Evolutionary conservation across 2,797 vertebrate species (phyloP).

Genomic region (Glyptemys insculpta): DNA sequence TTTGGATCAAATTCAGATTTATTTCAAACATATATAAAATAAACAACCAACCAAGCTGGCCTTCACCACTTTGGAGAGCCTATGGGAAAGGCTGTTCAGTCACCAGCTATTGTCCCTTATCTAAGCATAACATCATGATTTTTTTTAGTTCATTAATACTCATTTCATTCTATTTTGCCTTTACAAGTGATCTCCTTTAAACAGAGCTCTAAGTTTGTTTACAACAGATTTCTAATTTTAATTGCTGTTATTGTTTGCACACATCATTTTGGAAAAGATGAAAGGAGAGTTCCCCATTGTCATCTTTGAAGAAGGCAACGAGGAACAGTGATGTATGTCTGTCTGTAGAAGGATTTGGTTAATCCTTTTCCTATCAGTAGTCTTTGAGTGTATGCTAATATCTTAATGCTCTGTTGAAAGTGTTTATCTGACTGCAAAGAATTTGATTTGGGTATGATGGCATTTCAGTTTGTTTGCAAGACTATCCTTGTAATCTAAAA

Average conservation of each 20-base stretch:
- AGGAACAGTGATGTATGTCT: background rate
- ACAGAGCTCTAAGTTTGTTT: background rate
- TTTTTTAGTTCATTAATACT: background rate
- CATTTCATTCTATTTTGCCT: background rate
- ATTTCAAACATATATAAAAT: background rate
- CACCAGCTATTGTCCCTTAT: background rate
- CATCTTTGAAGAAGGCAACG: background rate
- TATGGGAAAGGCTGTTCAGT: background rate
- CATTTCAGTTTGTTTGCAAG: conserved; percentile 7
- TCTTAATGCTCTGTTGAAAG: background rate
- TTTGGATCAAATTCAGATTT: background rate
- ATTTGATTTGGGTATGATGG: background rate
- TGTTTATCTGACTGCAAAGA: conserved; percentile 11
- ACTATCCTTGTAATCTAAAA: conserved; percentile 1
- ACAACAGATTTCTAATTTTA: background rate
- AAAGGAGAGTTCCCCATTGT: background rate
- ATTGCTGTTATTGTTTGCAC: background rate
- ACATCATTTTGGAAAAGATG: background rate
- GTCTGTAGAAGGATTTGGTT: background rate
- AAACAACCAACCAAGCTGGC: background rate
- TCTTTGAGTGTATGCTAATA: background rate
- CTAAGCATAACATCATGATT: background rate
- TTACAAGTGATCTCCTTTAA: background rate
- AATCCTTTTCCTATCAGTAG: conserved; percentile 30
- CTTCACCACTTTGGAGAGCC: background rate